These are phyloP conservation scores for Nymphalis polychloros DNA, from an alignment of 2,888 invertebrate genomes.

Conservation along the genomic window DNA sequence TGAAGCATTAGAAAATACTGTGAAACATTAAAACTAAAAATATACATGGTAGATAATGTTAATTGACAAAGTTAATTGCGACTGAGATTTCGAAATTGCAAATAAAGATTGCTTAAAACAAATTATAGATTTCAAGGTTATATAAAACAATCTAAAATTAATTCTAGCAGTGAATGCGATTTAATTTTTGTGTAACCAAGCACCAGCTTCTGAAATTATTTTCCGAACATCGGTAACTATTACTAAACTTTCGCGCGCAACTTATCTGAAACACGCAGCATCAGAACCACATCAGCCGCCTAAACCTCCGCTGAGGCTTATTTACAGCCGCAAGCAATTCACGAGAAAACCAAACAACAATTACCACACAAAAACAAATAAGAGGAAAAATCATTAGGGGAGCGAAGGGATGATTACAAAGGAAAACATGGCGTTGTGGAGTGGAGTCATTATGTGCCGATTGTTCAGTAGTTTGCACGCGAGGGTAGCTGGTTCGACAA, in stretches of 20 bases:
- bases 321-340: slow-evolving; percentile 71
- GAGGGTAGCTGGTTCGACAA: slow-evolving; percentile 68
- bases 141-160: no score
- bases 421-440: slow-evolving; percentile 63
- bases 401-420: slow-evolving; percentile 70
- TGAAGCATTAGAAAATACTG: no score
- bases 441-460: slow-evolving; percentile 53
- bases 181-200: background rate
- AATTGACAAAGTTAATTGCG: no score
- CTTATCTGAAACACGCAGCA: slow-evolving; percentile 16
- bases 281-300: slow-evolving; percentile 14
- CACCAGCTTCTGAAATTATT: background rate
- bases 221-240: background rate
- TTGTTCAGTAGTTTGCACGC: slow-evolving; percentile 56
- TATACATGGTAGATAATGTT: no score
- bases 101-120: no score
- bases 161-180: no score
- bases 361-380: slow-evolving; percentile 80
- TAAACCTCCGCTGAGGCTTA: slow-evolving; percentile 50
- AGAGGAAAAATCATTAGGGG: slow-evolving; percentile 77
- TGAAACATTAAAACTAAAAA: no score
- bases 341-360: slow-evolving; percentile 78
- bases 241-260: background rate
- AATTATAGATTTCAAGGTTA: no score
- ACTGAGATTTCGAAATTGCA: no score